Percentiles rank a stretch among this genome's conserved stretches.
phyloP scores from a whole-genome alignment of 2,113 vertebrate genomes.

The Oxyruncus cristatus region DNA sequence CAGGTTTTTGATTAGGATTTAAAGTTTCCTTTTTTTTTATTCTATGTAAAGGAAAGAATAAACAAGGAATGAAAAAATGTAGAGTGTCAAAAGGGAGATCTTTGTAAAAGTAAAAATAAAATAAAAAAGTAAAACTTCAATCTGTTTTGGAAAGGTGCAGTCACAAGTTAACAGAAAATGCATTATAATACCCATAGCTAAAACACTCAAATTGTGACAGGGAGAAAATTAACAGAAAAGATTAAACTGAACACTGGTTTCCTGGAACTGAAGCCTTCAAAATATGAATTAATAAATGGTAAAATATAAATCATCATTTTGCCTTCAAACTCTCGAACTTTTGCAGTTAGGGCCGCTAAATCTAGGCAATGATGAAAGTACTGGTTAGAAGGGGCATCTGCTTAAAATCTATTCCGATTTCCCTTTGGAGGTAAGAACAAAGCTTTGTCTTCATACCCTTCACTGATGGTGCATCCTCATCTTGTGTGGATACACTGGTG shows the following conservation, averaged over 20 bases:
- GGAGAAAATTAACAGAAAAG: not conserved
- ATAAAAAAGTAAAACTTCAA: not conserved
- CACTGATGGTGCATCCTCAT: not conserved
- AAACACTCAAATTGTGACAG: not conserved
- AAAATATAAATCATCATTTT: not conserved
- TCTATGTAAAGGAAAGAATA: not conserved
- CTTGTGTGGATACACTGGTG: not conserved
- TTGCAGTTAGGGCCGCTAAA: not conserved
- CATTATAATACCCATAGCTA: not conserved
- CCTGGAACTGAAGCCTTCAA: not conserved
- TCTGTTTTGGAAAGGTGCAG: not conserved
- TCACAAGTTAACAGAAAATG: not conserved
- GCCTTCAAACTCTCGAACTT: not conserved
- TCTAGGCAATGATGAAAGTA: not conserved
- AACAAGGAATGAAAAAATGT: not conserved
- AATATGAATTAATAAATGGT: not conserved
- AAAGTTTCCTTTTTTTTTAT: not conserved
- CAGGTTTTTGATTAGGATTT: not conserved
- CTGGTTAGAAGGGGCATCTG: not conserved
- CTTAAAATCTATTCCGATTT: not conserved
- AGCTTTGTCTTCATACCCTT: not conserved
- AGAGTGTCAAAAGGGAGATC: not conserved
- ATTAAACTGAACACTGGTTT: not conserved
- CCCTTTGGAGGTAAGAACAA: not conserved
- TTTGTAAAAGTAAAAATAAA: not conserved